Evolutionary conservation across 2,113 vertebrate species (phyloP).

Genomic region (Dendropsophus ebraccatus): DNA sequence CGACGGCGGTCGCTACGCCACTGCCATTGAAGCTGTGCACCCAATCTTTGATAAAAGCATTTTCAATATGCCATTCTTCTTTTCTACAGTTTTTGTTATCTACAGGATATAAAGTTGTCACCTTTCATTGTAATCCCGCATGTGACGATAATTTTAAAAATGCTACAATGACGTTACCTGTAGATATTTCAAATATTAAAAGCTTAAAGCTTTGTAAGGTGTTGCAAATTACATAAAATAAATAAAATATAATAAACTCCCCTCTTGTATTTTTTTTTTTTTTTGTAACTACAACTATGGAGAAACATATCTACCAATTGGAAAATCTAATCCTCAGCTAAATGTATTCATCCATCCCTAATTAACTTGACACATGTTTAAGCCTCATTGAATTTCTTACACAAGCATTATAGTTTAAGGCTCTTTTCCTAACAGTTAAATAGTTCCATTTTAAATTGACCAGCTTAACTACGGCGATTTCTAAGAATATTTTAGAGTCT

Average conservation of each 20-base stretch:
- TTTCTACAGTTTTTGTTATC: too few species aligned
- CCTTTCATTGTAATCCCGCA: too few species aligned
- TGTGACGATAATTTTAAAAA: too few species aligned
- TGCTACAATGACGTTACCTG: too few species aligned
- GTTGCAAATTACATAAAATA: constrained; percentile 23
- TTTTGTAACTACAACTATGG: constrained; percentile 16
- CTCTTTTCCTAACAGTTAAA: constrained; percentile 48
- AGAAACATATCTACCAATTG: constrained; percentile 38
- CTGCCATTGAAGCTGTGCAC: too few species aligned
- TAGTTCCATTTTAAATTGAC: constrained; percentile 41
- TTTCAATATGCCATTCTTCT: too few species aligned
- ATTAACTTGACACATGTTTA: constrained; percentile 59
- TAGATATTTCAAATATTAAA: constrained; percentile 19
- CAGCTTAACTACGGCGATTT: neutral
- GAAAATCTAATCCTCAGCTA: constrained; percentile 55
- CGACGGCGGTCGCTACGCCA: too few species aligned
- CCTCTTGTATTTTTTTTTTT: neutral
- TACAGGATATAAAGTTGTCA: too few species aligned
- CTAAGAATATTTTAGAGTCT: neutral
- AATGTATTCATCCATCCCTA: constrained; percentile 56
- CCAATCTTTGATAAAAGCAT: too few species aligned
- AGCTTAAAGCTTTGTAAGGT: neutral
- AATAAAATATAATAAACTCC: neutral
- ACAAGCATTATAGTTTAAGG: constrained; percentile 52
- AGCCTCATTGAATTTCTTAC: constrained; percentile 58